Evolutionary conservation across 2,888 invertebrate genomes (phyloP), one percentile per base, ranked within the genome.

Genomic region (Ypsolopha sequella): DNA sequence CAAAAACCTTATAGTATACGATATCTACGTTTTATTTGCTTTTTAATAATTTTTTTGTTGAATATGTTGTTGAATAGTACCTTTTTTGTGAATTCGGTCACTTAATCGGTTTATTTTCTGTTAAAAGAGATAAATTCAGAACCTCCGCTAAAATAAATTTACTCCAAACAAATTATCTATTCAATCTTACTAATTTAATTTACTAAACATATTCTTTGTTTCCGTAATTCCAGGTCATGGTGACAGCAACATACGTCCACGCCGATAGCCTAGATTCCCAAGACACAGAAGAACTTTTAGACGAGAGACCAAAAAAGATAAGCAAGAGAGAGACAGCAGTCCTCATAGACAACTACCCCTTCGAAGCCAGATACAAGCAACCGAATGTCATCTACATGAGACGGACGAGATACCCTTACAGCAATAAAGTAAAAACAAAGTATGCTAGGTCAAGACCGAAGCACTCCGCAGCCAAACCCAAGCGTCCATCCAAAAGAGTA

Each of bases 171-270:
- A 43, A 14, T 6, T 7, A 43, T 43, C 14, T 7, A 4, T 43
- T 6, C 24, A 13, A 13, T 43, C 43, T 24, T 2, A 14, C 24
- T 6, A 41, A n/a, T 7, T 13, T 11, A 7, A 7, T 46, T 53
- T 55, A 48, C 38, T 41, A 43, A 14, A 43, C 43, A 11, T 4
- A 14, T 24, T 3, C 24, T 51, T 1, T 14, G 51, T 39, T 49
- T 51, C 54, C 50, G 51, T 41, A 55, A 7, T 79, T 81, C 36
- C 81, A 85, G 85, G 69, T 80, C 65, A 73, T 75, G 55, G 59
- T 79, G 39, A 64, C 70, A 38, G 63, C 70, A 55, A 60, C 70
- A 52, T 70, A 67, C 52, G 63, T 60, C 33, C 58, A 57, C 49
- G 64, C 66, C 47, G 36, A 13, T 13, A 46, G 36, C 46, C n/a